Conservation (phyloP, 2,888 invertebrate species). For the Oxyteleia sp. region DNA sequence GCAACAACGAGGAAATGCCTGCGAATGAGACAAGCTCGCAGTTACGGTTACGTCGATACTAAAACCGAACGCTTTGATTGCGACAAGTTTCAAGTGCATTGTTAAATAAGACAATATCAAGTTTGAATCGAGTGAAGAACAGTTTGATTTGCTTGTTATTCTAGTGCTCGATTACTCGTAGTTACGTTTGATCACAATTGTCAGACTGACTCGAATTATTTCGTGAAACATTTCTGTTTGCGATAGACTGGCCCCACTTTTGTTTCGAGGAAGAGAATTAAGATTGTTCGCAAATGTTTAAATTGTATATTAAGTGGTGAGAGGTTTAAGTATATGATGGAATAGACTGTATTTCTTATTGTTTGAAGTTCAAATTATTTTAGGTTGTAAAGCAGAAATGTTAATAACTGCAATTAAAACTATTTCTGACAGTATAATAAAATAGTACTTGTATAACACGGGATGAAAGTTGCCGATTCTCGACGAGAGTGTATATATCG, state of each 20-base stretch:
- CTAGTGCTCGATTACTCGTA: slow-evolving; percentile 31
- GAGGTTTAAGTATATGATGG: no score
- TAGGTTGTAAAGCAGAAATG: no score
- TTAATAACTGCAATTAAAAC: no score
- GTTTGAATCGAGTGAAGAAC: slow-evolving; percentile 42
- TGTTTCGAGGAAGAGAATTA: background rate
- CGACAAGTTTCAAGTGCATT: slow-evolving; percentile 52
- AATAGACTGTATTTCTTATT: no score
- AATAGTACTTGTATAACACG: no score
- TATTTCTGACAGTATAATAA: no score
- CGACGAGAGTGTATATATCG: no score
- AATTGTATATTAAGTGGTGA: no score
- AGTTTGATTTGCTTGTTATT: slow-evolving; percentile 48
- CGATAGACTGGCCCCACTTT: background rate
- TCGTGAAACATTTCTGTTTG: slow-evolving; percentile 1
- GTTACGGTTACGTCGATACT: slow-evolving; percentile 39
- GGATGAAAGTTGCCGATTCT: no score
- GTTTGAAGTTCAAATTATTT: no score
- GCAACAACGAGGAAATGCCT: slow-evolving; percentile 42
- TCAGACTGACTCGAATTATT: slow-evolving; percentile 21
- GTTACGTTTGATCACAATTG: slow-evolving; percentile 26
- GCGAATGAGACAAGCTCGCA: slow-evolving; percentile 23
- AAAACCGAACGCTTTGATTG: slow-evolving; percentile 50
- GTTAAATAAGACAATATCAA: slow-evolving; percentile 62
- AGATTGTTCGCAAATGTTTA: no score